A percentile compares a stretch with the other conserved stretches of the same genome.
Evolutionary conservation across 2,888 invertebrate species (phyloP).

Genomic region (Cephus nigrinus): DNA sequence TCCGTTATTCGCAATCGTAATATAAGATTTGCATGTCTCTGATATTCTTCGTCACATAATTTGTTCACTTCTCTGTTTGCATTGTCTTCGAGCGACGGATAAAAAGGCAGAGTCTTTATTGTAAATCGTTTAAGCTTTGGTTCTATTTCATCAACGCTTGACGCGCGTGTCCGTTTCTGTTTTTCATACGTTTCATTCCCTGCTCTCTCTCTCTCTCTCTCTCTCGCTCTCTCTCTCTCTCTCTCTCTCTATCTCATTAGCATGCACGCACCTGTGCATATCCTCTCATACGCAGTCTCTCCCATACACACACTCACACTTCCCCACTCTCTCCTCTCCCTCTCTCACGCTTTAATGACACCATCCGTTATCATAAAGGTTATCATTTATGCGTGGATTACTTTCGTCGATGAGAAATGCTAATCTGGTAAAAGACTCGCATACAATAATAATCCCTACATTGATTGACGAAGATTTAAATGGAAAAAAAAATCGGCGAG

Average conservation of each 20-base stretch:
- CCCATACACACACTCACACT: neutral
- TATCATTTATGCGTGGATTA: neutral
- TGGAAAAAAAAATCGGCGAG: neutral
- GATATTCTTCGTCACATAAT: neutral
- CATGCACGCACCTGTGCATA: neutral
- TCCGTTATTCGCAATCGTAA: too few relatives aligned
- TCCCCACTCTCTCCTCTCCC: neutral
- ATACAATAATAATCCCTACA: neutral
- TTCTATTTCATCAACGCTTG: neutral
- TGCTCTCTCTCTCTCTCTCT: too few relatives aligned
- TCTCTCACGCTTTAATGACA: neutral
- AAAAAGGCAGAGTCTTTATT: conserved; percentile 22
- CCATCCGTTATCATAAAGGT: neutral
- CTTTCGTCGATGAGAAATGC: conserved; percentile 7
- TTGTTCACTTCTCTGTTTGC: neutral
- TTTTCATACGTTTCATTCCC: too few relatives aligned
- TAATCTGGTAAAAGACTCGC: neutral
- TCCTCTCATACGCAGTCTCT: neutral
- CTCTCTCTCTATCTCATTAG: neutral
- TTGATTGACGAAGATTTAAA: neutral
- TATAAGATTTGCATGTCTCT: neutral
- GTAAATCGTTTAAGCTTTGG: conserved; percentile 16
- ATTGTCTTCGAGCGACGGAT: neutral
- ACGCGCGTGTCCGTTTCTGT: neutral
- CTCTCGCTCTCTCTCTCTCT: too few relatives aligned